Conservation (phyloP, 2,888 invertebrate genomes). For the Siphlonurus alternatus region DNA sequence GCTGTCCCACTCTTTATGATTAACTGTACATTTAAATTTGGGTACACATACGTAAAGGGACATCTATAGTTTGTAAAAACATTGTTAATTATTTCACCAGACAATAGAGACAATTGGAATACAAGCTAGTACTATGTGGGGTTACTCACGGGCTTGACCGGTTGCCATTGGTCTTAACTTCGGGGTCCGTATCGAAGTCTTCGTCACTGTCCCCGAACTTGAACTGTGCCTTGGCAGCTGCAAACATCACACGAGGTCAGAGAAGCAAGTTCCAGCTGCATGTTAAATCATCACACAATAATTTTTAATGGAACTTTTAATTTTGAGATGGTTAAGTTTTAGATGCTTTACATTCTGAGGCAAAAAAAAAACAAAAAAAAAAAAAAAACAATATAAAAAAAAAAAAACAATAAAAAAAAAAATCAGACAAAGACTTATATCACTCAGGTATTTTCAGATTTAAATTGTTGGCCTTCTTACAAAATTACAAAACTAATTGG, state of each 20-base stretch:
- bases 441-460: too few species aligned
- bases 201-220: slow-evolving; percentile 14
- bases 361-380: not conserved
- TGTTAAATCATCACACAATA: too few species aligned
- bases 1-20: too few species aligned
- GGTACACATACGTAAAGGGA: too few species aligned
- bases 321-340: not conserved
- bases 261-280: too few species aligned
- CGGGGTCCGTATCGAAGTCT: slow-evolving; percentile 4
- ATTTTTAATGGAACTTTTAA: not conserved
- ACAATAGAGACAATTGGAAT: not conserved
- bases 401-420: not conserved
- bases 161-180: not conserved
- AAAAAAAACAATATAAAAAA: not conserved
- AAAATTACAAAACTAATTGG: too few species aligned
- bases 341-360: not conserved
- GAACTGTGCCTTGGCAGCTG: slow-evolving; percentile 16
- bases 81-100: not conserved
- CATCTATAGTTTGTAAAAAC: not conserved
- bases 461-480: too few species aligned
- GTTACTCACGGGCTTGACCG: not conserved
- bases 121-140: not conserved
- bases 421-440: too few species aligned
- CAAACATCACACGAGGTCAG: slow-evolving; percentile 7
- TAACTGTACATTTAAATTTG: too few species aligned